Evolutionary conservation across 1,140 invertebrate genomes (phyloP), one percentile per base, ranked within the genome.

Genomic region (Coenobita brevimanus): DNA sequence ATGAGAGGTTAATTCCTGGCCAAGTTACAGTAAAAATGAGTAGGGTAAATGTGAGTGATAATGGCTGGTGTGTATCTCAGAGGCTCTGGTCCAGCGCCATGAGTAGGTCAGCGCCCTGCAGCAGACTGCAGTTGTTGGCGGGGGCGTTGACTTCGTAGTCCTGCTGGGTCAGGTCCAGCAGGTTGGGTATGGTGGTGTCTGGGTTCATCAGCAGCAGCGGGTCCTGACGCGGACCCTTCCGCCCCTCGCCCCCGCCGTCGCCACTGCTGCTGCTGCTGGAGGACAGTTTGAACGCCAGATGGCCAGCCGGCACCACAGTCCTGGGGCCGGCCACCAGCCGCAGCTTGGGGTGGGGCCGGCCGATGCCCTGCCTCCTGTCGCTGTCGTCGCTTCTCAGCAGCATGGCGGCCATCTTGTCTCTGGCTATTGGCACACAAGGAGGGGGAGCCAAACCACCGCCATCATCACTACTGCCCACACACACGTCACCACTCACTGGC

Each of bases 71-170:
- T 50, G 17, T 50, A 17, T 50, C 46, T 73, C 79, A 69, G 30
- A 54, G 64, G 62, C 76, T 73, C 60, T 91, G 91, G 50, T 94
- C 94, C 13, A 94, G 91, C 2, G 94, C 94, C 43, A 89, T 93
- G 24, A 94, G 91, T 17, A 94, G 91, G 57, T 94, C 94, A 46
- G 93, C 92, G 3, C 94, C 94, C 79, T 94, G 93, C 21, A 94
- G 91, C 4, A 94, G 91, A 3, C 79, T 86, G 10, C 89, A 78
- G 33, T 88, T 91, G 43, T 92, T 92, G 1, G 93, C 91, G 3
- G 94, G 94, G 27, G 94, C 94, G 89, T 94, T 94, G 10, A 94
- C 94, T 89, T 94, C 94, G 87, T 92, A 94, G 91, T 94, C 94
- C 85, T 93, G 93, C 54, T 93, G 93, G 2, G 93, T 94, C 17